A percentile compares a stretch with the other conserved stretches of the same genome.
Conservation (phyloP, 2,888 invertebrate species). For the Dynastes grantii region DNA sequence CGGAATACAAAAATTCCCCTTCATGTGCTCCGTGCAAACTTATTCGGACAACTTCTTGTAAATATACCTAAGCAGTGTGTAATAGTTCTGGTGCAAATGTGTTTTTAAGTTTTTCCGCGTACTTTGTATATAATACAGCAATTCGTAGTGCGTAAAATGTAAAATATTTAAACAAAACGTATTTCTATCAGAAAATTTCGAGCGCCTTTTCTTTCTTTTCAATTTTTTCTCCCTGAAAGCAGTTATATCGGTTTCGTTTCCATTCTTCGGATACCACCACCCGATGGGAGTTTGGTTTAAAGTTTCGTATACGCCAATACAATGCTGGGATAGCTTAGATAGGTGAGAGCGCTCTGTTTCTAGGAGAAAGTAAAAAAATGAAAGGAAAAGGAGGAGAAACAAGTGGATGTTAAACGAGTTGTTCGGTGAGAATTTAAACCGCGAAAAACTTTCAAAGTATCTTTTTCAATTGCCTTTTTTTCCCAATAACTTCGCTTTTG, state of each 20-base stretch:
- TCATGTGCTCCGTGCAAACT: background rate
- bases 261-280: background rate
- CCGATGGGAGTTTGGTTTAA: background rate
- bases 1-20: background rate
- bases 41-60: slow-evolving; percentile 11
- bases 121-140: background rate
- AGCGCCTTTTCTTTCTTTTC: background rate
- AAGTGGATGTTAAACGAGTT: slow-evolving; percentile 7
- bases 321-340: slow-evolving; percentile 15
- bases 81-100: slow-evolving; percentile 6
- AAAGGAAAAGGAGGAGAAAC: slow-evolving; percentile 2
- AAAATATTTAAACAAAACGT: background rate
- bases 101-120: background rate
- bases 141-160: background rate
- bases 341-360: slow-evolving; percentile 1
- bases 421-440: slow-evolving; percentile 7
- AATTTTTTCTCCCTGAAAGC: background rate
- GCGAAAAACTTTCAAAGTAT: slow-evolving; percentile 19
- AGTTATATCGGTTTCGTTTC: background rate
- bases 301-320: background rate
- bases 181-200: background rate
- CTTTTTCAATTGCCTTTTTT: background rate
- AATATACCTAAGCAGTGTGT: background rate
- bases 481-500: background rate
- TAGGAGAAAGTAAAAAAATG: background rate